phyloP scores from a whole-genome alignment of 2,113 vertebrate species.

The Pelusios castaneus region DNA sequence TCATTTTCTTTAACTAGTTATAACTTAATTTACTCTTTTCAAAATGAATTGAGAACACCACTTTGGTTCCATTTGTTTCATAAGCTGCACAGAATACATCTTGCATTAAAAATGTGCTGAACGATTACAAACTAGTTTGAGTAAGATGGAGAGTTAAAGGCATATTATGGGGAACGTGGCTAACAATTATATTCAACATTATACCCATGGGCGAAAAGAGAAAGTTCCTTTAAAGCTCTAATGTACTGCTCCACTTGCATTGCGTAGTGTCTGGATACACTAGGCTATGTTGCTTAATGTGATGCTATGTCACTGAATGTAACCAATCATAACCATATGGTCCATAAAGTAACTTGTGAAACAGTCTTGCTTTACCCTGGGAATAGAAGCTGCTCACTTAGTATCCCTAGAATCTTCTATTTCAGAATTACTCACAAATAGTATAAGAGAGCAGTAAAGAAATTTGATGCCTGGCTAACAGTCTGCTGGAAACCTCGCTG shows the following conservation, averaged over 20 bases:
- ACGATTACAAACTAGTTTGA: background rate
- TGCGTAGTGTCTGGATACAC: conserved; percentile 48
- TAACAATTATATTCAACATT: conserved; percentile 40
- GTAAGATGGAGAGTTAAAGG: background rate
- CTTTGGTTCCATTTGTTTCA: background rate
- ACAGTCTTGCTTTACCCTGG: conserved; percentile 62
- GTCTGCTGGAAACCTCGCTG: conserved; percentile 29
- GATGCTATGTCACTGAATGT: conserved; percentile 59
- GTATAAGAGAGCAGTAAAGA: conserved; percentile 1
- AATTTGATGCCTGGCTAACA: conserved; percentile 25
- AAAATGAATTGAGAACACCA: conserved; percentile 9
- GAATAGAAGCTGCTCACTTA: conserved; percentile 64
- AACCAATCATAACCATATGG: conserved; percentile 64
- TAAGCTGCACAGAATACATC: conserved; percentile 10
- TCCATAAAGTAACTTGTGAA: conserved; percentile 71
- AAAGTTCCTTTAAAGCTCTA: conserved; percentile 43
- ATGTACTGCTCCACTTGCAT: conserved; percentile 61
- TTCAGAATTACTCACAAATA: conserved; percentile 31
- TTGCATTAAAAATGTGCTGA: conserved; percentile 8
- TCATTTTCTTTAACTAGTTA: conserved; percentile 3
- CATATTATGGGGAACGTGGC: conserved; percentile 56
- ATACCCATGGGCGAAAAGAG: background rate
- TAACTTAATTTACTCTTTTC: conserved; percentile 41
- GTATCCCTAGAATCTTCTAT: conserved; percentile 44
- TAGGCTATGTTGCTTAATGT: conserved; percentile 60